Evolutionary conservation across 2,113 vertebrate genomes (phyloP).

Genomic region (Lontra canadensis): DNA sequence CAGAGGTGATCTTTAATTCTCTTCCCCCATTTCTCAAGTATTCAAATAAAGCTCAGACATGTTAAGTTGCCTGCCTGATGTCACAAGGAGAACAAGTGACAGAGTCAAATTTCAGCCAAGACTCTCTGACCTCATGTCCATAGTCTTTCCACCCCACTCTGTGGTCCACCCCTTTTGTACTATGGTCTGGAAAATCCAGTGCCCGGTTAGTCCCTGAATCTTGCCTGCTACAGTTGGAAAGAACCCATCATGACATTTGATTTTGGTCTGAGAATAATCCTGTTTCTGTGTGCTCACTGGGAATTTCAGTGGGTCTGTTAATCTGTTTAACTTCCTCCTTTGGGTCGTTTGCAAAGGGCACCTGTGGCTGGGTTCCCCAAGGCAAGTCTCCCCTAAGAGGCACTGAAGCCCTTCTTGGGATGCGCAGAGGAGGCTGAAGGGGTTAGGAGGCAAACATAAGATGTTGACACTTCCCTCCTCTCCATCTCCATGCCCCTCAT

Average conservation of each 20-base stretch:
- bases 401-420: neutral
- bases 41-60: neutral
- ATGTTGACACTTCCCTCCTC: conserved; percentile 46
- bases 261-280: neutral
- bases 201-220: neutral
- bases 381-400: neutral
- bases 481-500: neutral
- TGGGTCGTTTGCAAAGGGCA: neutral
- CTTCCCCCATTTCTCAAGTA: neutral
- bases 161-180: neutral
- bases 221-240: conserved; percentile 39
- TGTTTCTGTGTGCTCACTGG: neutral
- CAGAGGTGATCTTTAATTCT: neutral
- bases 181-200: neutral
- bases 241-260: conserved; percentile 48
- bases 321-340: conserved; percentile 62
- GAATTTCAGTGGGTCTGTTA: conserved; percentile 39
- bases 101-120: neutral
- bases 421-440: neutral
- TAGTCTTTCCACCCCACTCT: neutral
- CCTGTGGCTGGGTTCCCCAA: neutral
- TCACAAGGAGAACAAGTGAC: neutral
- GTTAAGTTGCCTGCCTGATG: neutral
- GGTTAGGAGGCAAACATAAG: conserved; percentile 61
- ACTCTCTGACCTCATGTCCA: neutral